phyloP scores from a whole-genome alignment of 2,113 vertebrate genomes.

The Gallinago paraguaiae region DNA sequence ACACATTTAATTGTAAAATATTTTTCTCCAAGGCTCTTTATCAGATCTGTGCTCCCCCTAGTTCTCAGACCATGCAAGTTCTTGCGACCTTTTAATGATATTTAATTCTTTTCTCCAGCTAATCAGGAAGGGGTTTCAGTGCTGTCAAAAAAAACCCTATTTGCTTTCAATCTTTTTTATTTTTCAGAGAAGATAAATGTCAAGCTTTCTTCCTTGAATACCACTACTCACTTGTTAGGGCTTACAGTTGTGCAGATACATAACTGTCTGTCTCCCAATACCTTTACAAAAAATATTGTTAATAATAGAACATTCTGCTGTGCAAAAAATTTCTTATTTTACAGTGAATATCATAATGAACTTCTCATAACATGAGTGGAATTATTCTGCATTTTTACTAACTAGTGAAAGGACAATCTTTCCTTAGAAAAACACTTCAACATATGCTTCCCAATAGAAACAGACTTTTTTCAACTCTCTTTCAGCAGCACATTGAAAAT shows the following conservation, averaged over 20 bases:
- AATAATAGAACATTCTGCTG: not conserved
- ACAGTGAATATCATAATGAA: not conserved
- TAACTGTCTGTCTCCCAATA: not conserved
- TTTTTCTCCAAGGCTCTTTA: not conserved
- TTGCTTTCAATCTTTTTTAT: not conserved
- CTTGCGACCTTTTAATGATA: constrained; percentile 4
- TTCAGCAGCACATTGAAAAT: not conserved
- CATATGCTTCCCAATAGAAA: not conserved
- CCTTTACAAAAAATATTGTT: not conserved
- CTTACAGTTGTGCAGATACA: not conserved
- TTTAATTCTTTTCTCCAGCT: not conserved
- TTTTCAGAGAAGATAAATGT: constrained; percentile 25
- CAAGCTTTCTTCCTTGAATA: constrained; percentile 21
- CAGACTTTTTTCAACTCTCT: not conserved
- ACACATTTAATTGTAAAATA: not conserved
- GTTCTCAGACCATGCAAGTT: not conserved
- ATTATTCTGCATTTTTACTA: not conserved
- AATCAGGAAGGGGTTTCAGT: not conserved
- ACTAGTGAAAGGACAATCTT: not conserved
- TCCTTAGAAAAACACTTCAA: not conserved
- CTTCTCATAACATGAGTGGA: not conserved
- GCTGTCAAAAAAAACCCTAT: not conserved
- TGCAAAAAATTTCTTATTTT: not conserved
- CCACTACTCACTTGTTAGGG: not conserved
- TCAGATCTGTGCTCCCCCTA: not conserved